Conservation (phyloP, 2,888 invertebrate species). For the Esperia sulphurella region DNA sequence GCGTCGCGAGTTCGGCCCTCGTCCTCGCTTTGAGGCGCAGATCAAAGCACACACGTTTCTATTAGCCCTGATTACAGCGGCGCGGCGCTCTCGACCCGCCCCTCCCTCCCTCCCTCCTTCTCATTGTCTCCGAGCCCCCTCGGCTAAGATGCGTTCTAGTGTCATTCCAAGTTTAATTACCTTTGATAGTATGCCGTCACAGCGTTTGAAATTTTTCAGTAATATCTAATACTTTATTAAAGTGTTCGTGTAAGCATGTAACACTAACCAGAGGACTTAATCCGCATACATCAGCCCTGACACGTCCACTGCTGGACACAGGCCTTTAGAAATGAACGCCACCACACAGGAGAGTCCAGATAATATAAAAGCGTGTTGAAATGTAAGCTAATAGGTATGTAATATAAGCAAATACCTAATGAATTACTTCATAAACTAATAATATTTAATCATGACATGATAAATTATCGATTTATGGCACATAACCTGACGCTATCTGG, state of each 20-base stretch:
- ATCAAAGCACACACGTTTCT: constrained; percentile 77
- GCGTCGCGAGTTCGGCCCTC: constrained; percentile 58
- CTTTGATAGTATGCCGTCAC: constrained; percentile 42
- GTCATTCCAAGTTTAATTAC: constrained; percentile 72
- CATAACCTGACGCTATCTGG: too few species aligned
- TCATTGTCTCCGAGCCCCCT: constrained; percentile 34
- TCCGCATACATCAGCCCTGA: too few species aligned
- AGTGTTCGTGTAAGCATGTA: too few species aligned
- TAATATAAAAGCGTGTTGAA: too few species aligned
- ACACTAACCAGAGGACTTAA: too few species aligned
- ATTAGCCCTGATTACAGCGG: constrained; percentile 76
- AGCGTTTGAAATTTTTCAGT: constrained; percentile 3
- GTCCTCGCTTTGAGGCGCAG: constrained; percentile 69
- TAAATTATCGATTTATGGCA: too few species aligned
- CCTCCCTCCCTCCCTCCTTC: constrained; percentile 25
- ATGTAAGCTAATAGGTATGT: too few species aligned
- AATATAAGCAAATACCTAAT: too few species aligned
- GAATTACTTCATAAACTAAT: not conserved
- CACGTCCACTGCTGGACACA: too few species aligned
- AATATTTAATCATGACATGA: too few species aligned
- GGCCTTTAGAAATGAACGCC: too few species aligned
- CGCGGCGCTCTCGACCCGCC: constrained; percentile 43
- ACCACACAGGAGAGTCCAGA: too few species aligned
- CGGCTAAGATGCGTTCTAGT: constrained; percentile 62
- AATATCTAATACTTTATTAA: not conserved